phyloP scores from a whole-genome alignment of 2,888 invertebrate genomes.

The Amblyteles armatorius region DNA sequence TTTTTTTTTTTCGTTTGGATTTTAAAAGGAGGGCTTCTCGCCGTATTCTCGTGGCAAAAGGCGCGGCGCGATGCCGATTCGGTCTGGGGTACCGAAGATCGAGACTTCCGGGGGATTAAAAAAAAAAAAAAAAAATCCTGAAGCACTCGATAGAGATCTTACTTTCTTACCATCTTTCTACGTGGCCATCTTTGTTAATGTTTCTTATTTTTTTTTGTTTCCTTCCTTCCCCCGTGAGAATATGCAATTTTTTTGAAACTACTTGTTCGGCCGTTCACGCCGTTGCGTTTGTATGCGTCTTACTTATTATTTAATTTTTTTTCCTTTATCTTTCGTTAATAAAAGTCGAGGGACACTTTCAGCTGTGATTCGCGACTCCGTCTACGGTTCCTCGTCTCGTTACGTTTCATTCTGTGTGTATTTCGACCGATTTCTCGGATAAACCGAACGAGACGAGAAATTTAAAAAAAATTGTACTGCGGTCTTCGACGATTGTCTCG shows the following conservation, averaged over 20 bases:
- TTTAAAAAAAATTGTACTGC: not conserved
- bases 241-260: not conserved
- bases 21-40: constrained; percentile 19
- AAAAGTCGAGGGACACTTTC: constrained; percentile 34
- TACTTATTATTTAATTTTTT: constrained; percentile 6
- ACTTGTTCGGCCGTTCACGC: not conserved
- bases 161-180: constrained; percentile 52
- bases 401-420: not conserved
- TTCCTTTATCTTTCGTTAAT: constrained; percentile 20
- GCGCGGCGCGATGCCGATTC: constrained; percentile 16
- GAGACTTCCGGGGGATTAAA: not conserved
- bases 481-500: constrained; percentile 10
- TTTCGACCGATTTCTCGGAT: constrained; percentile 14
- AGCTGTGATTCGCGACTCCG: constrained; percentile 32
- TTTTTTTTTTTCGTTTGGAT: constrained; percentile 45
- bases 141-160: constrained; percentile 19
- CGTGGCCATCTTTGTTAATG: constrained; percentile 65
- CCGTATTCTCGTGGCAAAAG: constrained; percentile 21
- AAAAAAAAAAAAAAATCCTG: not conserved
- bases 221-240: not conserved
- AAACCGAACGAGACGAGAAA: constrained; percentile 15
- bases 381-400: constrained; percentile 31
- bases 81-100: constrained; percentile 9
- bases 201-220: constrained; percentile 33
- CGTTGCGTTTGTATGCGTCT: constrained; percentile 20